A percentile compares a stretch with the other conserved stretches of the same genome.
Conservation (phyloP, 1,140 invertebrate genomes). For the Orius insidiosus region DNA sequence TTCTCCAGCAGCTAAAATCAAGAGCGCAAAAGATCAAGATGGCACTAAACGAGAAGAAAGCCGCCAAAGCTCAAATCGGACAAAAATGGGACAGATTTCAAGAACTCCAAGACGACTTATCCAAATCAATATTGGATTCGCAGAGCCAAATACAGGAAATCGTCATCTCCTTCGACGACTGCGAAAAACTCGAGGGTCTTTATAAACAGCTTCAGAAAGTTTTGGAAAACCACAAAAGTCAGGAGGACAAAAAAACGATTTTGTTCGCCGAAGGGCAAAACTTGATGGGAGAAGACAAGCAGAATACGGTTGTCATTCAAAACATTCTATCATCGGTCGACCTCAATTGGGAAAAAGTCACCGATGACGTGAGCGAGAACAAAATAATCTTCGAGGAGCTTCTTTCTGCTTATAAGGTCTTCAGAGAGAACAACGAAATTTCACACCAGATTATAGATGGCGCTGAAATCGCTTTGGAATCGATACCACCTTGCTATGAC, state of each 20-base stretch:
- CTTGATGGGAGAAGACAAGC: conserved; percentile 63
- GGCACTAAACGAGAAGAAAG: neutral
- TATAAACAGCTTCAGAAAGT: conserved; percentile 22
- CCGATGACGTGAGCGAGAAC: conserved; percentile 28
- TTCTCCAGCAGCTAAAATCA: too few relatives aligned
- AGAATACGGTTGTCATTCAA: conserved; percentile 58
- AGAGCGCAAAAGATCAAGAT: too few relatives aligned
- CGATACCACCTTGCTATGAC: conserved; percentile 39
- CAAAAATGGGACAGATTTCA: conserved; percentile 23
- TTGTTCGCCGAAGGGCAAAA: conserved; percentile 51
- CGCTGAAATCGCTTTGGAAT: conserved; percentile 38
- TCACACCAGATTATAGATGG: conserved; percentile 48
- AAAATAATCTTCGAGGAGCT: conserved; percentile 41
- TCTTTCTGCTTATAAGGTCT: conserved; percentile 43
- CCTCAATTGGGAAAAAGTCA: conserved; percentile 59
- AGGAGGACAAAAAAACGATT: conserved; percentile 33
- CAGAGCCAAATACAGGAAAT: conserved; percentile 21
- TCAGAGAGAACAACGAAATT: conserved; percentile 29
- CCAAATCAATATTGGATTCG: conserved; percentile 18
- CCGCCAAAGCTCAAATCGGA: conserved; percentile 13
- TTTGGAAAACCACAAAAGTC: conserved; percentile 31
- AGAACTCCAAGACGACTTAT: conserved; percentile 21
- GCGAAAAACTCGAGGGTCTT: conserved; percentile 13
- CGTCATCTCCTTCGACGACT: conserved; percentile 26
- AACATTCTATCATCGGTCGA: conserved; percentile 55